These are phyloP conservation scores for Drosophila orena DNA, from an alignment of 1,140 invertebrate species.

Conservation along the genomic window DNA sequence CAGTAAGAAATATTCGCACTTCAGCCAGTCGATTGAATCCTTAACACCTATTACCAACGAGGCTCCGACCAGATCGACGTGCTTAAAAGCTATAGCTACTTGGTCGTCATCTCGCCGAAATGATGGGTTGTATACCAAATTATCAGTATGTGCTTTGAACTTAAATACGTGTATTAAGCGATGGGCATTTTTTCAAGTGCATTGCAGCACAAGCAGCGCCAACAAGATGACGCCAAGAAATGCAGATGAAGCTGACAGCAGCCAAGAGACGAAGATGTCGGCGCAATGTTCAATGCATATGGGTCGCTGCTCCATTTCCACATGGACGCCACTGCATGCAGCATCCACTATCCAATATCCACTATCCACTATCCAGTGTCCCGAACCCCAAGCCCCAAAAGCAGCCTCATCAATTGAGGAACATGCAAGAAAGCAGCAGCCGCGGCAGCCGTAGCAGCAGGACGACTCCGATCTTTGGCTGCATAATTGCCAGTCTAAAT, in stretches of 20 bases:
- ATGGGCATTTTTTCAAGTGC: neutral
- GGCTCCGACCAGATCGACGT: too few species aligned
- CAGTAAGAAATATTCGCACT: too few species aligned
- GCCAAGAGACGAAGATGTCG: constrained; percentile 32
- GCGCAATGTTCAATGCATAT: constrained; percentile 61
- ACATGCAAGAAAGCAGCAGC: constrained; percentile 44
- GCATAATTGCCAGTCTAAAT: constrained; percentile 81
- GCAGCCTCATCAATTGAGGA: constrained; percentile 74
- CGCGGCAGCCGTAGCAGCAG: constrained; percentile 42
- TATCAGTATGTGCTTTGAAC: too few species aligned
- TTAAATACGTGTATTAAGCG: too few species aligned
- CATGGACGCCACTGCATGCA: constrained; percentile 42
- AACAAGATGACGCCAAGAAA: constrained; percentile 70
- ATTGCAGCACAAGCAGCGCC: constrained; percentile 10
- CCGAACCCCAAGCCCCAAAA: constrained; percentile 13
- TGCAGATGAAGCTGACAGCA: constrained; percentile 79
- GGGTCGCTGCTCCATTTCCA: constrained; percentile 78
- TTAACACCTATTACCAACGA: too few species aligned
- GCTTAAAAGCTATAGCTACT: too few species aligned
- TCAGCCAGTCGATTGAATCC: too few species aligned
- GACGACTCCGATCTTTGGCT: constrained; percentile 56
- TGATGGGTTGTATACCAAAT: too few species aligned
- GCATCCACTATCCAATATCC: neutral
- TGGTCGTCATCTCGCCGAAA: too few species aligned
- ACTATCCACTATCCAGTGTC: neutral